Conservation (phyloP, 2,113 vertebrate genomes). For the Datnioides undecimradiatus region DNA sequence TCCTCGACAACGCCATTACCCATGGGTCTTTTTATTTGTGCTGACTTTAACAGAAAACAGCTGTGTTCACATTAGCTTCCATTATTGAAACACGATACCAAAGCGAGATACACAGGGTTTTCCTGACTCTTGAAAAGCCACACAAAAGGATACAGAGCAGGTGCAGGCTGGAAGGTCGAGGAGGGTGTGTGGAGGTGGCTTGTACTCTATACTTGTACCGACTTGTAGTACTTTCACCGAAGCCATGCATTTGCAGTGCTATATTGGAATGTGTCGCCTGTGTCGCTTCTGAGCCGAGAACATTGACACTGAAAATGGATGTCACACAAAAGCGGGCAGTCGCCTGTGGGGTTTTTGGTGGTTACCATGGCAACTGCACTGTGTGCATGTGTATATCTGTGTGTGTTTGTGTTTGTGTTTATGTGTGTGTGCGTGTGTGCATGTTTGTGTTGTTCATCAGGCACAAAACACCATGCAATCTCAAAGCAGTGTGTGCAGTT, state of each 20-base stretch:
- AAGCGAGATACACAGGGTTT: slow-evolving; percentile 24
- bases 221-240: slow-evolving; percentile 50
- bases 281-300: slow-evolving; percentile 51
- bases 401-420: slow-evolving; percentile 8
- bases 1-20: slow-evolving; percentile 75
- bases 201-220: slow-evolving; percentile 42
- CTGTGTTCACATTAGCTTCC: slow-evolving; percentile 71
- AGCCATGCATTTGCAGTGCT: slow-evolving; percentile 21
- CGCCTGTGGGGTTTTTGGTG: slow-evolving; percentile 47
- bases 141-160: slow-evolving; percentile 35
- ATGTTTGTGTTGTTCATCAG: slow-evolving; percentile 44
- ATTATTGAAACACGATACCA: slow-evolving; percentile 63
- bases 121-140: slow-evolving; percentile 15
- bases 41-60: slow-evolving; percentile 75
- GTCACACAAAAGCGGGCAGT: slow-evolving; percentile 72
- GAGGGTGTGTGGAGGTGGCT: slow-evolving; percentile 15
- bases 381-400: slow-evolving; percentile 12
- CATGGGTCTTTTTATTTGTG: slow-evolving; percentile 75
- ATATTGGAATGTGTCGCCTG: slow-evolving; percentile 52
- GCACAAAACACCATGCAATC: slow-evolving; percentile 47
- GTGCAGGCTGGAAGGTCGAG: slow-evolving; percentile 27
- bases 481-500: slow-evolving; percentile 45
- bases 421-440: neutral
- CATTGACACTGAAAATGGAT: slow-evolving; percentile 78
- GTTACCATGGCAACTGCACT: slow-evolving; percentile 73